These are phyloP conservation scores for Ictalurus furcatus DNA, from an alignment of 2,113 vertebrate genomes.

Conservation along the genomic window DNA sequence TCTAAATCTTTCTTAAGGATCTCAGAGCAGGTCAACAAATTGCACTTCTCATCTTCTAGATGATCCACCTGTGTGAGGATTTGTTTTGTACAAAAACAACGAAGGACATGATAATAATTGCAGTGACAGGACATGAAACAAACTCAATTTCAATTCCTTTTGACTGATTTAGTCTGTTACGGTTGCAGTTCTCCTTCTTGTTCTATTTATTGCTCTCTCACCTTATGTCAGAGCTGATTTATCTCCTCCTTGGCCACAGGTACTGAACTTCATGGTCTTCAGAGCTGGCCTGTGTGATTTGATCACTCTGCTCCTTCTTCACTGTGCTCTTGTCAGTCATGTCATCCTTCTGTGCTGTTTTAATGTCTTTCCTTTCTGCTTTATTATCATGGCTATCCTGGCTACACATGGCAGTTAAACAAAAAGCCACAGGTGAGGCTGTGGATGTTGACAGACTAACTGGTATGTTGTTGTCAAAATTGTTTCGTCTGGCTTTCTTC, in stretches of 20 bases:
- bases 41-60: constrained; percentile 75
- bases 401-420: background rate
- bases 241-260: constrained; percentile 74
- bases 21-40: constrained; percentile 74
- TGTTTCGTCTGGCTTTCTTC: background rate
- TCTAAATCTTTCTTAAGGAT: constrained; percentile 77
- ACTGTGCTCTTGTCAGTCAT: constrained; percentile 72
- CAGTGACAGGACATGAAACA: background rate
- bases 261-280: constrained; percentile 62
- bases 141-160: background rate
- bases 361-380: background rate
- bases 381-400: background rate
- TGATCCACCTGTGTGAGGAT: constrained; percentile 70
- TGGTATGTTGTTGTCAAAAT: background rate
- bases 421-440: background rate
- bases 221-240: constrained; percentile 71
- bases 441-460: constrained; percentile 21
- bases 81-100: background rate
- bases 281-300: constrained; percentile 71
- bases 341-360: constrained; percentile 47
- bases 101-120: background rate
- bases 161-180: background rate
- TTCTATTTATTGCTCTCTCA: constrained; percentile 53
- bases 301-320: constrained; percentile 75
- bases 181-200: background rate